A percentile compares a stretch with the other conserved stretches of the same genome.
phyloP scores from a whole-genome alignment of 2,113 vertebrate genomes.

The Willisornis vidua region DNA sequence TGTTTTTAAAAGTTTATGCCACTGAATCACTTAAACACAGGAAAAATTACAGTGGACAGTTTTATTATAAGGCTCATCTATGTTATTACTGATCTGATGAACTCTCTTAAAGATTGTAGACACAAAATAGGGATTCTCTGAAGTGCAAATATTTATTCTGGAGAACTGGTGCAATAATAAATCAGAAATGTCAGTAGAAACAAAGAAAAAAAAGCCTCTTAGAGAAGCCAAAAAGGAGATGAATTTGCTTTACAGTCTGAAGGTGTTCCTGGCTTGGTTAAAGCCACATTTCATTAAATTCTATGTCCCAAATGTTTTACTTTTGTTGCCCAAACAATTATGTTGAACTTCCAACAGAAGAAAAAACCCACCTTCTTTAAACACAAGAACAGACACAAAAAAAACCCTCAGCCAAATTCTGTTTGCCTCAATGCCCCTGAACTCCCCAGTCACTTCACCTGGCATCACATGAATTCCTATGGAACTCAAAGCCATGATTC shows the following conservation, averaged over 20 bases:
- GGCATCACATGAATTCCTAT: neutral
- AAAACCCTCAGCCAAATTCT: rapidly evolving
- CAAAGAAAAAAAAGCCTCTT: neutral
- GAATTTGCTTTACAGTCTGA: neutral
- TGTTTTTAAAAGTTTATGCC: neutral
- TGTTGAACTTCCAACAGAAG: neutral
- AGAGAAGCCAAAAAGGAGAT: neutral
- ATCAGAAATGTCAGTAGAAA: neutral
- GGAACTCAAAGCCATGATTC: neutral
- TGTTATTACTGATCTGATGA: neutral
- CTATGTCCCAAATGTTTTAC: neutral
- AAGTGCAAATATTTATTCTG: neutral
- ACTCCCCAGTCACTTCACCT: neutral
- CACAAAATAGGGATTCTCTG: neutral
- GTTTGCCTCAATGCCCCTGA: neutral
- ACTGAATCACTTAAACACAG: neutral
- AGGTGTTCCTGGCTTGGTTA: neutral
- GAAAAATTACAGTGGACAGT: neutral
- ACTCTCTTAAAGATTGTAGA: neutral
- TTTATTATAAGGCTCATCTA: neutral
- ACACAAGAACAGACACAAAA: neutral
- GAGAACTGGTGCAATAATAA: neutral
- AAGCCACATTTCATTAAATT: neutral
- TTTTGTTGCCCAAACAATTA: neutral
- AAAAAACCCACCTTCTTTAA: neutral